Evolutionary conservation across 2,797 vertebrate genomes (phyloP), one percentile per base, ranked within the genome.

Genomic region (Austrolebias charrua): DNA sequence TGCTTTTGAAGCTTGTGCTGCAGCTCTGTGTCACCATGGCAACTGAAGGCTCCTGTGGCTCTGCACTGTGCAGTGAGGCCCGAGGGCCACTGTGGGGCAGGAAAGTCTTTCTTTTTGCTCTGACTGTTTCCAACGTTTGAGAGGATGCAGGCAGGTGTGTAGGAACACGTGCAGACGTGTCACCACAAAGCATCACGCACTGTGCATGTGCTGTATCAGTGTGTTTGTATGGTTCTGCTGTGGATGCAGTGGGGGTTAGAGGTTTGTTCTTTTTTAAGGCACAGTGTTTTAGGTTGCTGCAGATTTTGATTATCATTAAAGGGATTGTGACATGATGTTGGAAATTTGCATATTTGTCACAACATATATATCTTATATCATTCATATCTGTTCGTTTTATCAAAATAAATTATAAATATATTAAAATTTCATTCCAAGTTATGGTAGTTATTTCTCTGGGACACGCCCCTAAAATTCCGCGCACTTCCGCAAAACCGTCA

Each of bases 11-110:
- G 71, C 63, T 58, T 61, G 55, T 72, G 79, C 80, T 67, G 71
- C 76, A 63, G 86, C 83, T 86, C 85, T 16, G 12, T 55, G 87
- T 93, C 77, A 20, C 89, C 88, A 93, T 92, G 88, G 92, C 85
- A 93, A 93, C 92, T 85, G 79, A 56, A 79, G 84, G 57, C 82
- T 83, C 73, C 65, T 68, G 60, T 58, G 72, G 52, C 56, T 69
- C 55, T 59, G 46, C 61, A 62, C 15, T 86, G 85, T 86, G 86
- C 73, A 85, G 80, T 88, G 78, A 57, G 69, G 42, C 43, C 1
- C 5, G 44, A 66, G 28, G 67, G 69, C 91, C 92, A 87, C 84
- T 46, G 69, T 66, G 88, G 72, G 91, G 91, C 89, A 88, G 90
- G 73, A 89, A 75, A 73, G 81, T 60, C 66, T 76, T 79, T 71